Conservation (phyloP, 2,113 vertebrate genomes). For the Ascaphus truei region DNA sequence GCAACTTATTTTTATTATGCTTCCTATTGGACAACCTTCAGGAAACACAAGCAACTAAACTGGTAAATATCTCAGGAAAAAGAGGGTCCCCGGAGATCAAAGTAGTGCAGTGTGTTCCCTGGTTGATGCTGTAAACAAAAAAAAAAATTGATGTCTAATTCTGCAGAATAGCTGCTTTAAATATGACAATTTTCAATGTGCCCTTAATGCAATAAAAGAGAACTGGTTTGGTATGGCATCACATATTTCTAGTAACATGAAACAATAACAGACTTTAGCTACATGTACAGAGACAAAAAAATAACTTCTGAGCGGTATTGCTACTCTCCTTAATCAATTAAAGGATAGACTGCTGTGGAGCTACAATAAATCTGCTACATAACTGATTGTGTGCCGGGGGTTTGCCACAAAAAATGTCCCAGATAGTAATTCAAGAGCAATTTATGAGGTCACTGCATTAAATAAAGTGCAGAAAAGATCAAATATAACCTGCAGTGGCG, state of each 20-base stretch:
- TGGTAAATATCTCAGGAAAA: too few species aligned
- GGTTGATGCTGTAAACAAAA: too few species aligned
- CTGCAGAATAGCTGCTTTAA: too few species aligned
- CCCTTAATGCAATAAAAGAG: not conserved
- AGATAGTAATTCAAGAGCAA: conserved; percentile 48
- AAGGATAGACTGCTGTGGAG: conserved; percentile 6
- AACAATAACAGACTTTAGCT: not conserved
- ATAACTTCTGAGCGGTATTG: not conserved
- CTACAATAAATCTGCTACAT: conserved; percentile 34
- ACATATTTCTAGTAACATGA: not conserved
- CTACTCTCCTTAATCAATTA: conserved; percentile 20
- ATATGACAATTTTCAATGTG: too few species aligned
- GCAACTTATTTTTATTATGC: too few species aligned
- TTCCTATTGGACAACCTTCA: too few species aligned
- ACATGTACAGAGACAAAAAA: not conserved
- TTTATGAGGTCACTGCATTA: conserved; percentile 46
- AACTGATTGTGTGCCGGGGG: conserved; percentile 32
- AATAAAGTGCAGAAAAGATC: conserved; percentile 43
- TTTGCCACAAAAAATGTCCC: conserved; percentile 31
- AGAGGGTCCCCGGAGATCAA: too few species aligned
- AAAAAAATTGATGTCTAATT: too few species aligned
- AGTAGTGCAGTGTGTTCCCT: too few species aligned
- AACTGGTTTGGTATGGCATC: not conserved
- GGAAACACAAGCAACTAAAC: too few species aligned
- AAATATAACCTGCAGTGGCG: conserved; percentile 43